These are phyloP conservation scores for Temnothorax unifasciatus DNA, from an alignment of 2,888 invertebrate genomes.

Conservation along the genomic window DNA sequence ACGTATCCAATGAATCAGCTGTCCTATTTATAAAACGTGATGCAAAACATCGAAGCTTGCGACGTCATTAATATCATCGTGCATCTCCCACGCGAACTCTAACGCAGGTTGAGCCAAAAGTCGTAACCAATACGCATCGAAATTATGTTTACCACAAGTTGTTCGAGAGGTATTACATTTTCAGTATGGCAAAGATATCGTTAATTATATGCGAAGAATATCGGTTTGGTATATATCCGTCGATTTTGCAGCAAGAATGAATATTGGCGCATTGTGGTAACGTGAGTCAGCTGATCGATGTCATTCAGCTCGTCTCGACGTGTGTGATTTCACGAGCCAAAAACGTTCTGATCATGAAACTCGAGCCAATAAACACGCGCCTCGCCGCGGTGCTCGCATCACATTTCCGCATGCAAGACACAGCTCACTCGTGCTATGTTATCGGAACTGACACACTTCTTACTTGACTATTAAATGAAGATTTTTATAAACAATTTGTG, in stretches of 20 bases:
- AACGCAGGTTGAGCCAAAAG: slow-evolving; percentile 20
- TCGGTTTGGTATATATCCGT: background rate
- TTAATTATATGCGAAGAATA: background rate
- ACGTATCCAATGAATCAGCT: slow-evolving; percentile 31
- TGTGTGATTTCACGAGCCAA: slow-evolving; percentile 32
- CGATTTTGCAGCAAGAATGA: slow-evolving; percentile 1
- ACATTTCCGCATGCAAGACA: background rate
- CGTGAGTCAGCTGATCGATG: slow-evolving; percentile 19
- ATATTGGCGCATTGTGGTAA: background rate
- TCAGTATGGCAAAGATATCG: background rate
- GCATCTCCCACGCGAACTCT: background rate
- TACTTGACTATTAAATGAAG: background rate
- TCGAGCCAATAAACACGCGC: slow-evolving; percentile 59
- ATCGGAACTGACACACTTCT: background rate
- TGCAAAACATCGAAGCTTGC: slow-evolving; percentile 1
- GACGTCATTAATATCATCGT: slow-evolving; percentile 21
- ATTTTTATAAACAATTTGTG: background rate
- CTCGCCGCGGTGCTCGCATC: background rate
- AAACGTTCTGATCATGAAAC: background rate
- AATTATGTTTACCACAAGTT: background rate
- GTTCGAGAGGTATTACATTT: slow-evolving; percentile 13
- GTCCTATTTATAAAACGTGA: slow-evolving; percentile 21
- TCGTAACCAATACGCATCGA: slow-evolving; percentile 25
- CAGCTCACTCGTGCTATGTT: background rate
- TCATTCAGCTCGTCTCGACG: slow-evolving; percentile 6